Conservation (phyloP, 2,888 invertebrate species). For the Hirtodrosophila alboralis region DNA sequence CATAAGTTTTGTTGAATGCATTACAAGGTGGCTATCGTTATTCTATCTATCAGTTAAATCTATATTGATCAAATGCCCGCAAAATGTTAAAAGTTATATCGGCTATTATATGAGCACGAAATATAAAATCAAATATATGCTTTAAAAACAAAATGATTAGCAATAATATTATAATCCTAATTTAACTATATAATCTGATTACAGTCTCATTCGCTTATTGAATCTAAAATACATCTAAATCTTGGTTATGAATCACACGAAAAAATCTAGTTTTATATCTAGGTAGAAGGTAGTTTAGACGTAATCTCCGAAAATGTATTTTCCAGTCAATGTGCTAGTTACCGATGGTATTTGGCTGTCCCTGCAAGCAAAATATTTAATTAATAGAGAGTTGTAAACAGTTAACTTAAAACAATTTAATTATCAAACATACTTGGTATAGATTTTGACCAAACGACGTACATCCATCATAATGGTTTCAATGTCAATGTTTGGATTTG, state of each 20-base stretch:
- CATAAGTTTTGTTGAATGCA: too few species aligned
- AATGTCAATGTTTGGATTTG: conserved; percentile 60
- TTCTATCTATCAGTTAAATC: too few species aligned
- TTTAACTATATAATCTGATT: conserved; percentile 6
- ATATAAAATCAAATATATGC: too few species aligned
- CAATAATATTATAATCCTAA: neutral
- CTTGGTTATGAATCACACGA: conserved; percentile 21
- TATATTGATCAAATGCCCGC: too few species aligned
- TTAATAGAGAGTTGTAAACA: neutral
- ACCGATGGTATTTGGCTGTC: conserved; percentile 81
- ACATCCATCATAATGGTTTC: conserved; percentile 80
- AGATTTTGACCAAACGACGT: conserved; percentile 34
- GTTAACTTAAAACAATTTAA: neutral
- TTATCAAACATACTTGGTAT: conserved; percentile 54
- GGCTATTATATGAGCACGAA: too few species aligned
- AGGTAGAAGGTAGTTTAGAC: conserved; percentile 39
- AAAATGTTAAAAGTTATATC: too few species aligned
- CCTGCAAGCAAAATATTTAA: conserved; percentile 51
- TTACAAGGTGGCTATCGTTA: too few species aligned
- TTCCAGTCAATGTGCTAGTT: conserved; percentile 79
- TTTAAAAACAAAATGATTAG: too few species aligned
- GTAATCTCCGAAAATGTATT: conserved; percentile 82
- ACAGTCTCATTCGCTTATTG: conserved; percentile 36
- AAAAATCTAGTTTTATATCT: neutral
- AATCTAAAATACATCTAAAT: conserved; percentile 5